phyloP scores from a whole-genome alignment of 1,140 invertebrate genomes.

The Drosophila repletoides region DNA sequence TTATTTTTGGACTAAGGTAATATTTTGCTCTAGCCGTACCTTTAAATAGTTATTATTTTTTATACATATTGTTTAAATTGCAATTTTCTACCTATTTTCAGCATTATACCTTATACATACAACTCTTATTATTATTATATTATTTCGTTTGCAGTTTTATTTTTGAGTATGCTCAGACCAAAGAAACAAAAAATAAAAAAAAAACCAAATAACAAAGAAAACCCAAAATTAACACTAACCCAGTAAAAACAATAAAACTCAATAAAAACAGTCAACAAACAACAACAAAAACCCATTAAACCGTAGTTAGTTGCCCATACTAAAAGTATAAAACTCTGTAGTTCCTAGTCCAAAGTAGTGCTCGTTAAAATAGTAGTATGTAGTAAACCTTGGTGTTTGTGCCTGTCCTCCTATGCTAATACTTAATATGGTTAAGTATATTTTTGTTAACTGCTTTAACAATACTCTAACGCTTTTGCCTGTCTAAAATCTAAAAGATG shows the following conservation, averaged over 20 bases:
- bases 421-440: constrained; percentile 9
- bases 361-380: constrained; percentile 45
- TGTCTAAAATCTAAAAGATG: constrained; percentile 37
- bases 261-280: constrained; percentile 30
- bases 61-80: constrained; percentile 65
- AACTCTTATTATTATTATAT: constrained; percentile 47
- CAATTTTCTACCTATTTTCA: constrained; percentile 81
- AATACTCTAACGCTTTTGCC: constrained; percentile 26
- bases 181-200: constrained; percentile 18
- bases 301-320: constrained; percentile 67
- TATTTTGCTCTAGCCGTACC: constrained; percentile 22
- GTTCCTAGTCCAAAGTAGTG: constrained; percentile 57
- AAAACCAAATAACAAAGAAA: constrained; percentile 36
- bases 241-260: constrained; percentile 47
- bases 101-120: constrained; percentile 56
- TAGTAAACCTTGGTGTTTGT: constrained; percentile 55
- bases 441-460: constrained; percentile 47
- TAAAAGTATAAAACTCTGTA: constrained; percentile 60
- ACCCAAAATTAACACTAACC: constrained; percentile 64
- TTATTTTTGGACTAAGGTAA: constrained; percentile 46
- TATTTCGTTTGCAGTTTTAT: constrained; percentile 78
- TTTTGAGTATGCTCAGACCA: constrained; percentile 36
- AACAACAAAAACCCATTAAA: constrained; percentile 61
- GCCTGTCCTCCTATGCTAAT: constrained; percentile 36
- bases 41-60: constrained; percentile 50